A percentile compares a stretch with the other conserved stretches of the same genome.
Evolutionary conservation across 2,888 invertebrate species (phyloP).

Genomic region (Ceriagrion tenellum): DNA sequence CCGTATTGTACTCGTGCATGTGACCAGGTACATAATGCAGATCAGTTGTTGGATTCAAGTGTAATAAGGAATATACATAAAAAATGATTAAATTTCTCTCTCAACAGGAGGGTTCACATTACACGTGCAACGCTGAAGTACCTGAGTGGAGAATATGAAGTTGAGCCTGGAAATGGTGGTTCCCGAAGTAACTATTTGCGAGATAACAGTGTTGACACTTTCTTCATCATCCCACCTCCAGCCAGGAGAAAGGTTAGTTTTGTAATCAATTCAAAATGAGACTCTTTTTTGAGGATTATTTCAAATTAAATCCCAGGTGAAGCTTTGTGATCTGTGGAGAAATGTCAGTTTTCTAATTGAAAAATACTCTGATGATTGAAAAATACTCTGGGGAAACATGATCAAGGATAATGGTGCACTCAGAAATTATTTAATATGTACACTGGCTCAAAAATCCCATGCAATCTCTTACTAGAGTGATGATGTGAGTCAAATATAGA

Average conservation of each 20-base stretch:
- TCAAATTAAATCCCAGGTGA: too few relatives aligned
- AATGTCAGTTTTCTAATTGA: too few relatives aligned
- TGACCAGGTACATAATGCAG: not conserved
- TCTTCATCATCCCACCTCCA: slow-evolving; percentile 93
- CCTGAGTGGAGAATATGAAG: slow-evolving; percentile 93
- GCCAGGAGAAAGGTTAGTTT: slow-evolving; percentile 88
- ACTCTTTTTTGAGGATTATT: too few relatives aligned
- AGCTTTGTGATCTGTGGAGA: too few relatives aligned
- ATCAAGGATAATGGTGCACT: too few relatives aligned
- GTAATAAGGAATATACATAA: not conserved
- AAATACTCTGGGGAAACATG: too few relatives aligned
- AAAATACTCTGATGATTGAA: too few relatives aligned
- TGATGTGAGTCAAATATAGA: too few relatives aligned
- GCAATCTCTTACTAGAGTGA: too few relatives aligned
- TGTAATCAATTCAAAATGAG: not conserved
- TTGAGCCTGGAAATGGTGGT: slow-evolving; percentile 92
- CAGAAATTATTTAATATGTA: too few relatives aligned
- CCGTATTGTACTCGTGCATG: not conserved
- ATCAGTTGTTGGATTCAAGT: not conserved
- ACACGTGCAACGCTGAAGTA: slow-evolving; percentile 92
- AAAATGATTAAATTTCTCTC: slow-evolving; percentile 69
- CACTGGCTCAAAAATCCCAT: too few relatives aligned
- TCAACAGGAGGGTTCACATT: slow-evolving; percentile 88
- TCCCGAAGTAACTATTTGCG: slow-evolving; percentile 90
- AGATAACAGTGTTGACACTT: slow-evolving; percentile 91